Conservation (phyloP, 2,113 vertebrate genomes). For the Perognathus longimembris region DNA sequence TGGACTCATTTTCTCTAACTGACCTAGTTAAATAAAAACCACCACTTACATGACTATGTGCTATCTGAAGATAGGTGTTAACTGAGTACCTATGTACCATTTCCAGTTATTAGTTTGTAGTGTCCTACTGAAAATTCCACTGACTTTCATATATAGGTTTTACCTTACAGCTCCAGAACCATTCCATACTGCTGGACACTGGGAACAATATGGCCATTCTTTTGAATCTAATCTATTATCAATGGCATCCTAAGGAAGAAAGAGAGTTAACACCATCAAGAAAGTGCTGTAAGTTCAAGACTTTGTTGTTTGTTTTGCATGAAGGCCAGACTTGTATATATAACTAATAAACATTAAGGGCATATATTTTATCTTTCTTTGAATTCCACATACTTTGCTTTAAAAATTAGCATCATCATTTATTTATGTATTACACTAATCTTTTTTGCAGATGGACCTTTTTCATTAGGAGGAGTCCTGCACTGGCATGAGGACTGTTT, state of each 20-base stretch:
- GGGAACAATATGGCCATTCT: constrained; percentile 96
- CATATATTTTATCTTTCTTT: background rate
- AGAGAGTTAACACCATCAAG: constrained; percentile 34
- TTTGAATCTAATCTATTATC: constrained; percentile 95
- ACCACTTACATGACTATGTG: background rate
- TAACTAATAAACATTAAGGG: background rate
- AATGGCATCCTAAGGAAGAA: constrained; percentile 90
- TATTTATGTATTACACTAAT: constrained; percentile 7
- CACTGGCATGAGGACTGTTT: background rate
- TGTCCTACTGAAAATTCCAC: background rate
- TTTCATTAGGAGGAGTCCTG: background rate
- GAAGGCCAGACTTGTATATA: constrained; percentile 38
- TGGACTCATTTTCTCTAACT: background rate
- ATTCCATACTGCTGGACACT: constrained; percentile 95
- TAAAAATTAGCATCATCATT: constrained; percentile 35
- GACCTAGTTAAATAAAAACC: background rate
- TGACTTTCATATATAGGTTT: background rate
- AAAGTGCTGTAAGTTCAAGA: constrained; percentile 36
- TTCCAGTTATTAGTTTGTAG: constrained; percentile 18
- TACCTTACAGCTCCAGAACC: constrained; percentile 96
- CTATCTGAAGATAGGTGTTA: background rate
- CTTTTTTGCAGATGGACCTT: background rate
- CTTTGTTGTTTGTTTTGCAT: background rate
- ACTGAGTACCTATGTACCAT: background rate
- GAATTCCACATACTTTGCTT: constrained; percentile 15